phyloP scores from a whole-genome alignment of 2,888 invertebrate genomes.

The Panorpa germanica region DNA sequence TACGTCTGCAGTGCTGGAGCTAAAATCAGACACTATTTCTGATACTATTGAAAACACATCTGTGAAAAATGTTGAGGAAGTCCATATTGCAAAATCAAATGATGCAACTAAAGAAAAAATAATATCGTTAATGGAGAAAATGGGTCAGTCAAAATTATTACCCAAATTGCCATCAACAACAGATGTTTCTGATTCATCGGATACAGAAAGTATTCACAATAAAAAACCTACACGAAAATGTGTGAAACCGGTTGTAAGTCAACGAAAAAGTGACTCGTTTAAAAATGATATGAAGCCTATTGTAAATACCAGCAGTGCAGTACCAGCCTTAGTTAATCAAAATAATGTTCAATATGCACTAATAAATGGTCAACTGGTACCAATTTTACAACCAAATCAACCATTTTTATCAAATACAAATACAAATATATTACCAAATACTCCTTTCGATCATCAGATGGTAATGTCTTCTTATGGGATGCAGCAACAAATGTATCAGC shows the following conservation, averaged over 20 bases:
- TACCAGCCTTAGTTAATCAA: slow-evolving; percentile 6
- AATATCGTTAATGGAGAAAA: slow-evolving; percentile 34
- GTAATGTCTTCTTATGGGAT: slow-evolving; percentile 9
- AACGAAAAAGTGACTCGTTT: too few species aligned
- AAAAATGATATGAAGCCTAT: too few species aligned
- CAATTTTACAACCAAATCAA: slow-evolving; percentile 11
- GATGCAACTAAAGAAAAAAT: slow-evolving; percentile 23
- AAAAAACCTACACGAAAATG: not conserved
- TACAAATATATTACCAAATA: too few species aligned
- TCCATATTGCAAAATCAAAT: slow-evolving; percentile 7
- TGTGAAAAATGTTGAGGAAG: slow-evolving; percentile 9
- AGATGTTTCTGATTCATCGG: slow-evolving; percentile 25
- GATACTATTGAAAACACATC: slow-evolving; percentile 8
- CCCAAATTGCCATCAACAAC: slow-evolving; percentile 21
- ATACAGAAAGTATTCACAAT: slow-evolving; percentile 20
- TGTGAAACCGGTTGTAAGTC: not conserved
- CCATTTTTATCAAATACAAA: slow-evolving; percentile 9
- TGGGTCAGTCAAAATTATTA: slow-evolving; percentile 31
- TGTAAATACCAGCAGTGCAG: slow-evolving; percentile 6
- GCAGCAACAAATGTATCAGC: slow-evolving; percentile 12
- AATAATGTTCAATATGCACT: slow-evolving; percentile 4
- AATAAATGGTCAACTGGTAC: slow-evolving; percentile 17
- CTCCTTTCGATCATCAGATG: slow-evolving; percentile 9
- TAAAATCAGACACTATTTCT: not conserved
- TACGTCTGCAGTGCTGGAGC: slow-evolving; percentile 5